These are phyloP conservation scores for Aphelenchoides bicaudatus DNA, from an alignment of 2,888 invertebrate species.

Conservation along the genomic window DNA sequence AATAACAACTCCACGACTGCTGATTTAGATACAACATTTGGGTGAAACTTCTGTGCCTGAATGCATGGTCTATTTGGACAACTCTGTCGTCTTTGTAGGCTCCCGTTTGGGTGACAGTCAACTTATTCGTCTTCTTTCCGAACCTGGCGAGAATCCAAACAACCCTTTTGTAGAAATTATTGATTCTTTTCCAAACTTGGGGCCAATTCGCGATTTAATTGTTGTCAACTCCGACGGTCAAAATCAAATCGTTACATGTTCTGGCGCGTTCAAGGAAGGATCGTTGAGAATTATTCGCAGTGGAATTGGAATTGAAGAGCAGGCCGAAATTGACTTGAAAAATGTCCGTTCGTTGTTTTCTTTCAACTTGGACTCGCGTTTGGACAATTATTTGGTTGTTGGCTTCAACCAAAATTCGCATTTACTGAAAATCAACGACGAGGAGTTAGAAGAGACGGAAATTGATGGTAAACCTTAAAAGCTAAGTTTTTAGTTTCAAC, in stretches of 20 bases:
- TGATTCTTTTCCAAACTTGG: conserved; percentile 93
- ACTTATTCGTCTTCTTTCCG: conserved; percentile 68
- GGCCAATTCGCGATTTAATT: conserved; percentile 74
- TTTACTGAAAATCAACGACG: conserved; percentile 76
- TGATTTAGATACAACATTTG: conserved; percentile 51
- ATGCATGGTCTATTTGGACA: conserved; percentile 94
- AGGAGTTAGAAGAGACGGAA: conserved; percentile 83
- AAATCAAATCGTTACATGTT: conserved; percentile 94
- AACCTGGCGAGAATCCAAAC: conserved; percentile 28
- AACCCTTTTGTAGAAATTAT: conserved; percentile 70
- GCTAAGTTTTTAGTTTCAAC: neutral
- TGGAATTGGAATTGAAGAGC: conserved; percentile 84
- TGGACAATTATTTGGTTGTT: conserved; percentile 81
- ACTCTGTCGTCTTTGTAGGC: conserved; percentile 89
- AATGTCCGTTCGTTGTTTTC: conserved; percentile 33
- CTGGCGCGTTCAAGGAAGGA: conserved; percentile 93
- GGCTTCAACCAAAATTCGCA: conserved; percentile 91
- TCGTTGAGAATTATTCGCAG: conserved; percentile 92
- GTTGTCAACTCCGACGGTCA: conserved; percentile 72
- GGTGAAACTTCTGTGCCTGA: conserved; percentile 75
- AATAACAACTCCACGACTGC: neutral
- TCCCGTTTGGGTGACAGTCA: conserved; percentile 95
- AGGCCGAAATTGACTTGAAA: conserved; percentile 81
- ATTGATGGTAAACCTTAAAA: conserved; percentile 29
- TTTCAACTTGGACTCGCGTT: conserved; percentile 24